These are phyloP conservation scores for Leptopilina clavipes DNA, from an alignment of 1,140 invertebrate species.

Conservation along the genomic window DNA sequence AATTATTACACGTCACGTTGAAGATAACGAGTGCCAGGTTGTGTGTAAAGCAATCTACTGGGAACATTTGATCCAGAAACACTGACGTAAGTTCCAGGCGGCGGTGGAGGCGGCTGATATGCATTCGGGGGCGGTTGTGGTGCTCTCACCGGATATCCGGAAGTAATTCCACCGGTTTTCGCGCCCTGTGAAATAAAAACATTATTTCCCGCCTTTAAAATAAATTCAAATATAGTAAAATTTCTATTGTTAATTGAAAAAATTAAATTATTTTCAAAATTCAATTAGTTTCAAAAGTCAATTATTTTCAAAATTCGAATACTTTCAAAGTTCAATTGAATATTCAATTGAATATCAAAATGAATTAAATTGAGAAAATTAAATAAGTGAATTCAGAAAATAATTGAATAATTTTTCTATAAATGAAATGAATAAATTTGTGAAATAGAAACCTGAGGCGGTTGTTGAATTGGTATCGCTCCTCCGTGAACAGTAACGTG, in stretches of 20 bases:
- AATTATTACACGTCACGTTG: slow-evolving; percentile 65
- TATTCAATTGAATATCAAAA: no score
- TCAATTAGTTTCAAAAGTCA: no score
- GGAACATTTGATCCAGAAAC: slow-evolving; percentile 65
- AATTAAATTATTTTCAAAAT: no score
- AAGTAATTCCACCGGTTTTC: slow-evolving; percentile 77
- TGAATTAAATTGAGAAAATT: no score
- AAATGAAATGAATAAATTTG: slow-evolving; percentile 29
- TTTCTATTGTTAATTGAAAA: slow-evolving; percentile 34
- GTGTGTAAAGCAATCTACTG: slow-evolving; percentile 68
- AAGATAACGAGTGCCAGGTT: slow-evolving; percentile 67
- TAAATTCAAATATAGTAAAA: no score
- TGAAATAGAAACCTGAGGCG: slow-evolving; percentile 68
- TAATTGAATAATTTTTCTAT: slow-evolving; percentile 26
- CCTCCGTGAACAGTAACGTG: slow-evolving; percentile 74
- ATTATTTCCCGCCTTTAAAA: neutral
- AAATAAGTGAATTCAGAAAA: no score
- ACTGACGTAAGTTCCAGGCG: slow-evolving; percentile 67
- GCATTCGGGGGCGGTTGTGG: slow-evolving; percentile 67
- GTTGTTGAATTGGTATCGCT: slow-evolving; percentile 75
- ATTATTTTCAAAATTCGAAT: no score
- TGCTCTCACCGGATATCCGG: slow-evolving; percentile 76
- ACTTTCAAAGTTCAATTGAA: no score
- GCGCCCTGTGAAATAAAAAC: slow-evolving; percentile 64
- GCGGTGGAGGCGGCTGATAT: slow-evolving; percentile 64